Evolutionary conservation across 2,888 invertebrate genomes (phyloP), one percentile per base, ranked within the genome.

Genomic region (Morpho deidamia): DNA sequence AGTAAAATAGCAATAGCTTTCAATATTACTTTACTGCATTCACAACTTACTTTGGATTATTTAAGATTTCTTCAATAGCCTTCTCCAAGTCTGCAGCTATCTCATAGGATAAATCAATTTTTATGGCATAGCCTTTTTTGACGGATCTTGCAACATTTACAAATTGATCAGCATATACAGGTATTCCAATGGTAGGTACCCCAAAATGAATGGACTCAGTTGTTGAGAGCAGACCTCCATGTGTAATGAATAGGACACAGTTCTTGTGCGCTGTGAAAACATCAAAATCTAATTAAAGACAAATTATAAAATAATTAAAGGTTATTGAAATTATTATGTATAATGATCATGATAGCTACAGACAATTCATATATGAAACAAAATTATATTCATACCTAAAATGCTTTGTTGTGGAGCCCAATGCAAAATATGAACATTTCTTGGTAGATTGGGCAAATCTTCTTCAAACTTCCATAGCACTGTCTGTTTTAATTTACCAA

Each of bases 391-490:
- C 34, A 47, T 47, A 56, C 56, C 51, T 34, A 60, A 40, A 40
- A 58, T 60, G 43, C 56, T 58, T 23, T 58, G 43, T 53, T 83
- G 82, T 11, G 82, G 81, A 12, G 83, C 81, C 83, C 82, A 82
- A 45, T 76, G 59, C 0, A 79, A 49, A 23, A 78, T 67, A 37
- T 76, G 75, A 1, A 83, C 72, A 56, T 83, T 83, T 4, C 69
- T 66, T 0, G 83, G 81, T 2, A 75, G 42, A 52, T 74, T 68
- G 4, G 58, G 43, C 7, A 80, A 55, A 7, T 71, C 65, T 7
- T 64, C 69, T 53, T 83, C 83, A 43, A 74, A 76, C 55, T 83
- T 83, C 83, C 83, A 83, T 44, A 83, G 70, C 0, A 83, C 73
- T 1, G 74, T 76, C 51, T 80, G 72, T 44, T 81, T 73, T 0